Conservation (phyloP, 2,797 vertebrate genomes). For the Natrix natrix region DNA sequence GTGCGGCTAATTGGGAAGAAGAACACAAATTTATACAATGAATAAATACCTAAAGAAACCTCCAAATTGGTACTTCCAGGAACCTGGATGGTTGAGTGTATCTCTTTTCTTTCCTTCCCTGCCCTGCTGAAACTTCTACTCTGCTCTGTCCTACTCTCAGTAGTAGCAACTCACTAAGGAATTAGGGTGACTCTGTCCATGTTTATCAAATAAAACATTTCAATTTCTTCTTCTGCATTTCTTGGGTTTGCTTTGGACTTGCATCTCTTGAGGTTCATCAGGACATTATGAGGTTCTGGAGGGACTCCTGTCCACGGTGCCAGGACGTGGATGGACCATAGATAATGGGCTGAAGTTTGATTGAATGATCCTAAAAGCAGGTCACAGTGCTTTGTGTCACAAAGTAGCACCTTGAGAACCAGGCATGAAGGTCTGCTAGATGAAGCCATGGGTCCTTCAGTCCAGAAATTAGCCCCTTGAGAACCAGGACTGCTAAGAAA, state of each 20-base stretch:
- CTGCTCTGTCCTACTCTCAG: not conserved
- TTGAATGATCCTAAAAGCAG: not conserved
- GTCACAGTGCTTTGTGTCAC: no score
- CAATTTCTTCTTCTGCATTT: constrained; percentile 3
- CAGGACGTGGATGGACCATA: not conserved
- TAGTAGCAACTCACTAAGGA: no score
- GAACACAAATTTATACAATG: not conserved
- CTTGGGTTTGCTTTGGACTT: not conserved
- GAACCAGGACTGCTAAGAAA: not conserved
- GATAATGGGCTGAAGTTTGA: no score
- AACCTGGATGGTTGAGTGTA: fast-evolving
- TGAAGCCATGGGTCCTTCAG: not conserved
- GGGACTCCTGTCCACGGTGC: not conserved
- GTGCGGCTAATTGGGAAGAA: not conserved
- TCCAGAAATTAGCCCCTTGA: not conserved
- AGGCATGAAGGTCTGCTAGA: no score
- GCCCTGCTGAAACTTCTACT: no score
- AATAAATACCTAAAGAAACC: fast-evolving
- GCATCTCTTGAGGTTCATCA: not conserved
- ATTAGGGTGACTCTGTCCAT: not conserved
- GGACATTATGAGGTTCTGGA: no score
- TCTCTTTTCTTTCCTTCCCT: not conserved
- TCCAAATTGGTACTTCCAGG: fast-evolving
- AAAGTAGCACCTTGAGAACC: no score
- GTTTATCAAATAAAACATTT: constrained; percentile 2